Percentiles rank a stretch among this genome's conserved stretches.
These are phyloP conservation scores for Dinomys branickii DNA, from an alignment of 2,113 vertebrate genomes.

Conservation along the genomic window DNA sequence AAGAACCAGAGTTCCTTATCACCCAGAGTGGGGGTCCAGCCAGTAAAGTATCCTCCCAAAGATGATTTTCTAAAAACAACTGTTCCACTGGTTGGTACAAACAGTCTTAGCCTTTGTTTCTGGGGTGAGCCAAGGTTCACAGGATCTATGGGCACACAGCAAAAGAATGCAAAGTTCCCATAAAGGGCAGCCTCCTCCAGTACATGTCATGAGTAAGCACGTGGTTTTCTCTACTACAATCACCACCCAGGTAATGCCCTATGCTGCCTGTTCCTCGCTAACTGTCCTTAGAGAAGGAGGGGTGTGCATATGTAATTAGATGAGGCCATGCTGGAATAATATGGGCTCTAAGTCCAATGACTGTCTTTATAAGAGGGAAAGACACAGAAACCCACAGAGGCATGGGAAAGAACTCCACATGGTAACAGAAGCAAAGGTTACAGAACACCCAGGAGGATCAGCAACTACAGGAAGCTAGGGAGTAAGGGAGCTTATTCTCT, in stretches of 20 bases:
- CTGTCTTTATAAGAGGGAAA: not conserved
- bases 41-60: not conserved
- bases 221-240: not conserved
- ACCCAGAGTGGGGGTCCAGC: not conserved
- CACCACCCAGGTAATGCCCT: not conserved
- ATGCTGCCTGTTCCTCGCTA: not conserved
- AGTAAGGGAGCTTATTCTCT: not conserved
- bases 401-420: not conserved
- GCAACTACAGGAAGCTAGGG: not conserved
- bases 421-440: not conserved
- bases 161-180: not conserved
- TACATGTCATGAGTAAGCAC: not conserved
- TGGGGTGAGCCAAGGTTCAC: not conserved
- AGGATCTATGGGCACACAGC: not conserved
- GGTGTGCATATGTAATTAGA: not conserved
- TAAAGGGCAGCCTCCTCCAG: not conserved
- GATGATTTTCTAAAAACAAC: not conserved
- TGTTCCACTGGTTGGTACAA: not conserved
- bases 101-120: not conserved
- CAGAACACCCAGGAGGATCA: not conserved
- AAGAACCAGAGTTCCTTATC: not conserved
- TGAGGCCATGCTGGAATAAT: not conserved
- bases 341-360: not conserved
- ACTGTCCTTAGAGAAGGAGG: not conserved
- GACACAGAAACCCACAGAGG: not conserved